Evolutionary conservation across 2,797 vertebrate species (phyloP), one percentile per base, ranked within the genome.

Genomic region (Protosalanx chinensis): DNA sequence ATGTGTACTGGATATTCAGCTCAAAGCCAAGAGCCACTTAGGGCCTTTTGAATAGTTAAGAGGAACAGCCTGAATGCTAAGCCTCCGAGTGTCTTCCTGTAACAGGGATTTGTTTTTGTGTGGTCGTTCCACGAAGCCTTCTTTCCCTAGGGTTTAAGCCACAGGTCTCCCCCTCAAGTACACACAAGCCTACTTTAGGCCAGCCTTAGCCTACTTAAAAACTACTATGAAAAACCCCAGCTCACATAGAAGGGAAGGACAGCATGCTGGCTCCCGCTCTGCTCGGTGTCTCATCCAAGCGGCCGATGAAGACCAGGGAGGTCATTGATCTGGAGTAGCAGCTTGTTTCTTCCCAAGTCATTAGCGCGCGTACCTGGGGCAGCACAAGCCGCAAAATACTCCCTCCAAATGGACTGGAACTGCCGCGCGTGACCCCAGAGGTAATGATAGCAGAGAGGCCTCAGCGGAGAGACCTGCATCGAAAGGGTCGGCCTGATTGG

Each of bases 381-480:
- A 84, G 75, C 82, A 7, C 35, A 71, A 12, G 20, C 71, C 53
- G 6, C 75, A 79, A 81, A 80, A 75, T 12, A 7, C 56, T 64
- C 0, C 62, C 57, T 85, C 74, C 70, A 76, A 61, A 74, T 76
- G 86, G 81, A 80, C 13, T 29, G 72, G 64, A 51, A 68, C 71
- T 71, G 74, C 4, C 57, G 77, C 80, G 78, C 57, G 79, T 29
- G 32, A 77, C 76, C 81, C 81, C 82, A 84, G 59, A 79, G 77
- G 82, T 79, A 79, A 82, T 73, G 83, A 86, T 86, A 87, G 82
- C 88, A 78, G 81, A 85, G 75, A 72, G 78, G 82, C 74, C 74
- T 72, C 56, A 81, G 67, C 80, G 76, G 23, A 27, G 23, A 27
- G 23, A 27, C 23, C 23, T 27, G 23, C 23, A 27, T 27, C 23